Evolutionary conservation across 2,888 invertebrate species (phyloP).

Genomic region (Bombylius major): DNA sequence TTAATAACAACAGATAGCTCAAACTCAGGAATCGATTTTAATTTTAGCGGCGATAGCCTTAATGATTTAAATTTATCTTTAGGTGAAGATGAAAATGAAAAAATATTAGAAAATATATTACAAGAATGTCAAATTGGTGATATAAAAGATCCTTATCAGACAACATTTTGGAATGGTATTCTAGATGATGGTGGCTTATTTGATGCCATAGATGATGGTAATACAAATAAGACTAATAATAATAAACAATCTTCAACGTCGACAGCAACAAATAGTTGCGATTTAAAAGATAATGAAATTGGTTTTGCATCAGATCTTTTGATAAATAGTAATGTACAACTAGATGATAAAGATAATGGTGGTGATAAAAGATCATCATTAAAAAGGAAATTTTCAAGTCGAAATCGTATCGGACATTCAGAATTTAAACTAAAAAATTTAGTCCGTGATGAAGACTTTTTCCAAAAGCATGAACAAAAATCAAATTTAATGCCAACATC

Average conservation of each 20-base stretch:
- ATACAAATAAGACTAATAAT: conserved; percentile 2
- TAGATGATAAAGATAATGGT: conserved; percentile 8
- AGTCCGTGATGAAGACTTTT: conserved; percentile 25
- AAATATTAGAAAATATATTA: conserved; percentile 35
- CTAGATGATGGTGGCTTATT: conserved; percentile 30
- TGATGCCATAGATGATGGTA: conserved; percentile 29
- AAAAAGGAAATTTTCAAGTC: neutral
- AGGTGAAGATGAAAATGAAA: conserved; percentile 33
- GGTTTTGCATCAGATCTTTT: neutral
- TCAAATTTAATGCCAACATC: conserved; percentile 6
- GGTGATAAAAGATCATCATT: conserved; percentile 14
- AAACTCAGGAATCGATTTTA: conserved; percentile 29
- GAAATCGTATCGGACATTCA: conserved; percentile 5
- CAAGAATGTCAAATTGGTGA: conserved; percentile 37
- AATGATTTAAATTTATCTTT: conserved; percentile 32
- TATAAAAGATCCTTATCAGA: conserved; percentile 33
- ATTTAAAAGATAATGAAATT: neutral
- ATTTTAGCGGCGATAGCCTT: conserved; percentile 34
- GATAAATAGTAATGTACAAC: conserved; percentile 2
- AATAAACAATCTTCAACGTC: conserved; percentile 1
- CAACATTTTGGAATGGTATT: conserved; percentile 37
- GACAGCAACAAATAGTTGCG: neutral
- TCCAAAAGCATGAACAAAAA: conserved; percentile 21
- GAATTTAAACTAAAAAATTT: conserved; percentile 8
- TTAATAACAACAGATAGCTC: conserved; percentile 14